Conservation (phyloP, 1,140 invertebrate genomes). For the Neodiprion lecontei region DNA sequence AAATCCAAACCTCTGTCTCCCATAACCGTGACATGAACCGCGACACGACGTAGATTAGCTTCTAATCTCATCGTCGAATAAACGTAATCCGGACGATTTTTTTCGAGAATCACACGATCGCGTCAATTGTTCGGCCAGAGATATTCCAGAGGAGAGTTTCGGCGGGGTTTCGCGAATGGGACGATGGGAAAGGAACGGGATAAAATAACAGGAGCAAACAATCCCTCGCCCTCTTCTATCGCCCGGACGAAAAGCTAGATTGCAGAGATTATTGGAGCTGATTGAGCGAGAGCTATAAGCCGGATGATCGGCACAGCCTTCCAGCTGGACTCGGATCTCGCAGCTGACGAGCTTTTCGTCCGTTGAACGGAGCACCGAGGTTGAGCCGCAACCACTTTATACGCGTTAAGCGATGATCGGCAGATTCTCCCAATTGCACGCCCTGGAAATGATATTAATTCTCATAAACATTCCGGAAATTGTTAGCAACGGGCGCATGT, state of each 20-base stretch:
- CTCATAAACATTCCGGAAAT: conserved; percentile 42
- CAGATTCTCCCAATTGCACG: conserved; percentile 33
- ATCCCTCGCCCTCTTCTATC: background rate
- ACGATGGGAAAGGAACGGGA: background rate
- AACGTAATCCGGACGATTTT: too few species aligned
- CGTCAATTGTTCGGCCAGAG: background rate
- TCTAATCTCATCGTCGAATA: too few species aligned
- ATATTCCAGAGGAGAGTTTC: background rate
- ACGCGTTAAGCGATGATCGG: background rate
- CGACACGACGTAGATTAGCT: too few species aligned
- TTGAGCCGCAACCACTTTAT: background rate
- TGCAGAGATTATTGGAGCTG: conserved; percentile 1
- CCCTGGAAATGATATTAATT: conserved; percentile 42
- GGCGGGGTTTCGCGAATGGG: background rate
- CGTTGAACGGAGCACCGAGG: background rate
- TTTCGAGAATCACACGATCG: background rate
- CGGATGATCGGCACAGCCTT: background rate
- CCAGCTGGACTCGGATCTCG: background rate
- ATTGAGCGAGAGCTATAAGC: background rate
- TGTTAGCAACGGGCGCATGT: conserved; percentile 30
- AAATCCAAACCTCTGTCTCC: background rate
- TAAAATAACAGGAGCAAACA: background rate
- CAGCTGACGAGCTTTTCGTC: background rate
- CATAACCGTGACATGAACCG: background rate
- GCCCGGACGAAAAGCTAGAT: background rate